Conservation (phyloP, 2,113 vertebrate species). For the Tenrec ecaudatus region DNA sequence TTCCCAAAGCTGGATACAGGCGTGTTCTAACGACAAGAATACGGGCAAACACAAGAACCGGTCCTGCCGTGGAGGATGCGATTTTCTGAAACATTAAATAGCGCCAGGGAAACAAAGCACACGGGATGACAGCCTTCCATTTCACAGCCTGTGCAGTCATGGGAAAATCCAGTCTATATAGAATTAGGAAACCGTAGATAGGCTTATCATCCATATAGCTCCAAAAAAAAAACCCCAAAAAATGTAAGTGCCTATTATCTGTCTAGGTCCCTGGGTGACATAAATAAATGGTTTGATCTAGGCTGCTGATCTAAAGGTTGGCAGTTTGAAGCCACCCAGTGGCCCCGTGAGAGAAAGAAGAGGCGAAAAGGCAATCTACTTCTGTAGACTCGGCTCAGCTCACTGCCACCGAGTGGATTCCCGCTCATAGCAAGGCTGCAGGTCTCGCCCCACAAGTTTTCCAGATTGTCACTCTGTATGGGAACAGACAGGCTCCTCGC, state of each 20-base stretch:
- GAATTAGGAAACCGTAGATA: background rate
- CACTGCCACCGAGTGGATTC: no score
- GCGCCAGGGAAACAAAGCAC: background rate
- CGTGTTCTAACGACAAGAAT: background rate
- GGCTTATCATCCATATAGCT: background rate
- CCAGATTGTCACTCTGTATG: no score
- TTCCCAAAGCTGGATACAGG: background rate
- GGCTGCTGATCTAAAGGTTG: background rate
- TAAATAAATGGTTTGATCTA: background rate
- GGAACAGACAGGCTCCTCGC: no score
- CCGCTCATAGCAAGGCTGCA: no score
- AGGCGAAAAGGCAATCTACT: no score
- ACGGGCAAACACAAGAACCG: background rate
- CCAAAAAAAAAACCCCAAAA: no score
- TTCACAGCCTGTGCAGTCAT: background rate
- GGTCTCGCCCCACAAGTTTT: no score
- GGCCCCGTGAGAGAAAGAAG: no score
- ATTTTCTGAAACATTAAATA: conserved; percentile 1
- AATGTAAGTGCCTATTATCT: background rate
- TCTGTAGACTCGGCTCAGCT: no score
- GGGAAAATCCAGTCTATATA: background rate
- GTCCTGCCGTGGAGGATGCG: background rate
- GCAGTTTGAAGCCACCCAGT: no score
- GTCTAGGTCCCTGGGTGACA: background rate
- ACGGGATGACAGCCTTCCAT: background rate